phyloP scores from a whole-genome alignment of 2,113 vertebrate genomes.

The Pteronura brasiliensis region DNA sequence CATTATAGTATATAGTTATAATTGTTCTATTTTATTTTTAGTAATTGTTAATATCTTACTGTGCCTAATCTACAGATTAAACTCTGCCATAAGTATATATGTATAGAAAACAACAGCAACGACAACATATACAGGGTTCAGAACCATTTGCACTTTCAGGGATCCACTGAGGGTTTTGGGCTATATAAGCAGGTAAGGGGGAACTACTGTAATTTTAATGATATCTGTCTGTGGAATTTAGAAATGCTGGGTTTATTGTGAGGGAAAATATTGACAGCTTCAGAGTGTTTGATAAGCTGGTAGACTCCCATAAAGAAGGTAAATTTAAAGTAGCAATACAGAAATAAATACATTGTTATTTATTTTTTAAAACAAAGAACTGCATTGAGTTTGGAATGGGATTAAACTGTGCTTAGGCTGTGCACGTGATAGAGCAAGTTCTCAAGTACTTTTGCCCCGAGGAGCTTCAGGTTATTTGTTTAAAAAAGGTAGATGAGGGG shows the following conservation, averaged over 20 bases:
- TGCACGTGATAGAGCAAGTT: conserved; percentile 4
- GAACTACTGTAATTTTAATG: not conserved
- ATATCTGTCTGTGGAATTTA: not conserved
- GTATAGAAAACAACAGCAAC: not conserved
- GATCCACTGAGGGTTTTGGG: not conserved
- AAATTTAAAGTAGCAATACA: not conserved
- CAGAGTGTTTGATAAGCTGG: not conserved
- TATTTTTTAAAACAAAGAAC: not conserved
- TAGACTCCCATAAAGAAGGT: conserved; percentile 7
- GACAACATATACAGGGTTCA: not conserved
- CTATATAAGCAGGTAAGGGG: not conserved
- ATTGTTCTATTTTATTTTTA: not conserved
- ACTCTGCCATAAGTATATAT: not conserved
- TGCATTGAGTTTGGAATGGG: not conserved
- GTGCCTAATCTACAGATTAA: not conserved
- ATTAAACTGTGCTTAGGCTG: not conserved
- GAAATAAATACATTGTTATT: not conserved
- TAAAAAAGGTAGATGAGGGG: not conserved
- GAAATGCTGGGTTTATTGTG: conserved; percentile 15
- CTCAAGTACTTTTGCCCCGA: conserved; percentile 19
- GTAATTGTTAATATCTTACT: not conserved
- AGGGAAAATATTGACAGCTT: not conserved
- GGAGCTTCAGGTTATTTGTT: conserved; percentile 33
- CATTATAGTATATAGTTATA: not conserved
- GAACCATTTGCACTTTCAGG: not conserved